Conservation (phyloP, 2,113 vertebrate species). For the Upupa epops region DNA sequence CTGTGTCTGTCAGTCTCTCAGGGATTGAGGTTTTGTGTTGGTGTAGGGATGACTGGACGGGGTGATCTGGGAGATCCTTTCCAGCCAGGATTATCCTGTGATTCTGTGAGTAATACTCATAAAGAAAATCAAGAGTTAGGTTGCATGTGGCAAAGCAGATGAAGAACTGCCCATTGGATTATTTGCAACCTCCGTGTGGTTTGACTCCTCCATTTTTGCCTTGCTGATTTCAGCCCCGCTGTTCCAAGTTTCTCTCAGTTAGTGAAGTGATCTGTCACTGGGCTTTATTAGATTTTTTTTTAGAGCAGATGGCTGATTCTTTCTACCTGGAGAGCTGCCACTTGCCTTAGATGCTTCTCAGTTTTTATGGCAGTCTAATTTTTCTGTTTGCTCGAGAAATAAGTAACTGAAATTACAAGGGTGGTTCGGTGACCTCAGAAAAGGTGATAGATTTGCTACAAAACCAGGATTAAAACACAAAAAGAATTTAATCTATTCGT, state of each 20-base stretch:
- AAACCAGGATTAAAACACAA: neutral
- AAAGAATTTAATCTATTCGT: neutral
- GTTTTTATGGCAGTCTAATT: constrained; percentile 11
- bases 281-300: constrained; percentile 44
- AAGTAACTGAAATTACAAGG: constrained; percentile 20
- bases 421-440: neutral
- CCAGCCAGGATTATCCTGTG: too few relatives aligned
- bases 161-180: neutral
- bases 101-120: too few relatives aligned
- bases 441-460: neutral
- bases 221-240: neutral
- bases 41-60: too few relatives aligned
- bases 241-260: constrained; percentile 46
- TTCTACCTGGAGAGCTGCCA: constrained; percentile 65
- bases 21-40: too few relatives aligned
- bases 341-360: constrained; percentile 31
- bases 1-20: too few relatives aligned
- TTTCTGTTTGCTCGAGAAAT: constrained; percentile 43
- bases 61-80: too few relatives aligned
- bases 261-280: constrained; percentile 51
- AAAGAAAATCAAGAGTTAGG: neutral
- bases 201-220: neutral
- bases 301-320: constrained; percentile 53
- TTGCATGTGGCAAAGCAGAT: neutral
- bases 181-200: neutral